Conservation (phyloP, 2,888 invertebrate species). For the Chesias legatella region DNA sequence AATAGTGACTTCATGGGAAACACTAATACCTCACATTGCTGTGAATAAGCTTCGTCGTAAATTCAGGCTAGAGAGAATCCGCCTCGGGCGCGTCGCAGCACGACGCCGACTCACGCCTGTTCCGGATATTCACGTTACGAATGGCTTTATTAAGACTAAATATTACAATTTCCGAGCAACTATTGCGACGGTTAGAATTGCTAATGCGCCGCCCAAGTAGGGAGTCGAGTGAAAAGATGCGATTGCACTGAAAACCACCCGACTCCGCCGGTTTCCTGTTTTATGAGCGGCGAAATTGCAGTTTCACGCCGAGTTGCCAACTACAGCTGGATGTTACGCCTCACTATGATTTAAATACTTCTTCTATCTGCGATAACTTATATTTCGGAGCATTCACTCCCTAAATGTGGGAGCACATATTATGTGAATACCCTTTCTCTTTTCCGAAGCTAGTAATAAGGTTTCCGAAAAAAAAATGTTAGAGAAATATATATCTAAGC, state of each 20-base stretch:
- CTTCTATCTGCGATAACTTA: slow-evolving; percentile 35
- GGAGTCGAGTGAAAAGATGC: slow-evolving; percentile 68
- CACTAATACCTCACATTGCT: slow-evolving; percentile 25
- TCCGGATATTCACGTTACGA: slow-evolving; percentile 71
- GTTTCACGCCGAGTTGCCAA: slow-evolving; percentile 57
- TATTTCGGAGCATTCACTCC: slow-evolving; percentile 18
- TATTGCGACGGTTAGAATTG: slow-evolving; percentile 69
- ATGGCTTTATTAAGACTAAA: slow-evolving; percentile 77
- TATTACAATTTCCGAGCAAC: slow-evolving; percentile 73
- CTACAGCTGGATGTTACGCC: slow-evolving; percentile 53
- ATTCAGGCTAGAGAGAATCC: slow-evolving; percentile 46
- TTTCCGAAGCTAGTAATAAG: slow-evolving; percentile 37
- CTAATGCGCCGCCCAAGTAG: slow-evolving; percentile 57
- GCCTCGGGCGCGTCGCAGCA: slow-evolving; percentile 51
- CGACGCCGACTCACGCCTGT: slow-evolving; percentile 50
- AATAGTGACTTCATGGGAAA: slow-evolving; percentile 25
- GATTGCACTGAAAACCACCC: slow-evolving; percentile 55
- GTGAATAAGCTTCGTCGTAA: slow-evolving; percentile 55
- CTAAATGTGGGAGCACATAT: slow-evolving; percentile 17
- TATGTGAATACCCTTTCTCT: slow-evolving; percentile 20
- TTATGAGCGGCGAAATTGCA: slow-evolving; percentile 70
- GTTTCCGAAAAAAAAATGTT: slow-evolving; percentile 41
- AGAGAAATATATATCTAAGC: slow-evolving; percentile 50
- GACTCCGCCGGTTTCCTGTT: slow-evolving; percentile 53
- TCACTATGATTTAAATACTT: slow-evolving; percentile 54